Base-by-base conservation (phyloP, 2,797 vertebrate species). In the Sebastes paucispinis region DNA sequence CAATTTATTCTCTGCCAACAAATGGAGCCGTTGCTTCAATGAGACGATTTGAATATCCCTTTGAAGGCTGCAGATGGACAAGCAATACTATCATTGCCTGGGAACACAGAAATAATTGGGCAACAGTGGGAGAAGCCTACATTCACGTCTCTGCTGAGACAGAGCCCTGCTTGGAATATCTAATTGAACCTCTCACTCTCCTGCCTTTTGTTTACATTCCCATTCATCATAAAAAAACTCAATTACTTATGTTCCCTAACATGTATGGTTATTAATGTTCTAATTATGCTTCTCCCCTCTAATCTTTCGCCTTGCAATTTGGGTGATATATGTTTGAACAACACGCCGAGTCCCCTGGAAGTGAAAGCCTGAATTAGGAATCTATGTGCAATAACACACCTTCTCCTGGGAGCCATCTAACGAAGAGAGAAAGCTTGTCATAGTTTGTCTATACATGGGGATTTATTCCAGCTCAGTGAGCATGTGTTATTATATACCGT, bases 181-280 rank as follows among this genome's bases (percentile, higher is more conserved):
- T 90, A 91, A 93, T 86, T 80, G 82, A 89, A 85, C 62, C 87
- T 83, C 85, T 90, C 82, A 4, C 83, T 87, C 85, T 88, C 80
- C 79, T 84, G 82, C 77, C 89, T 93, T 91, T 92, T 94, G 91
- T 93, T 93, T 92, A 89, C 85, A 31, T 91, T 86, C 71, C 77
- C 86, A 88, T 92, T 87, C 78, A 86, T 93, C 91, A 92, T 79
- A 64, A 85, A 85, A 90, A 91, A 36, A 90, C 85, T 87, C 75
- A 88, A 86, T 88, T 81, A 89, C 91, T 91, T 88, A 87, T 90
- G 92, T 86, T 91, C 73, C 81, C 87, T 80, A 90, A 92, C 91
- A 91, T 90, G 87, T 85, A 87, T 85, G 87, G 86, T 93, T 94
- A 94, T 95, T 95, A 94, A 92, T 94, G 94, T 77, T 88, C 86